Evolutionary conservation across 2,113 vertebrate species (phyloP), one percentile per base, ranked within the genome.

Genomic region (Sinocyclocheilus maitianheensis): DNA sequence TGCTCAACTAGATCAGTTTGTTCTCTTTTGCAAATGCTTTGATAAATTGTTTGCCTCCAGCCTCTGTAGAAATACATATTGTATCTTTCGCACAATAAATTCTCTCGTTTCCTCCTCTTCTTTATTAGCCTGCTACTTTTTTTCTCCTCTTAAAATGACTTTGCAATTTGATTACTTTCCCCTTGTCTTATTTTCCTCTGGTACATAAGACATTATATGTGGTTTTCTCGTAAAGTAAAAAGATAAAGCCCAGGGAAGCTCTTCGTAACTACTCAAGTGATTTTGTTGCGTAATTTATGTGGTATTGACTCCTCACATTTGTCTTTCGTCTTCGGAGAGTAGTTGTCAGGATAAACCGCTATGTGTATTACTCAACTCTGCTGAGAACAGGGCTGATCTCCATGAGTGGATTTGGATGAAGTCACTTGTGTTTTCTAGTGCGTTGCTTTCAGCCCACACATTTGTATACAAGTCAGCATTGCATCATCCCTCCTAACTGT

Each of bases 161-260:
- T 30, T 81, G 77, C 83, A 89, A 86, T 84, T 86, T 84, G 76
- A 87, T 67, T 13, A 67, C 87, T 62, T 86, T 22, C 18, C 67
- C 75, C 10, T 43, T 84, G 76, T 86, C 62, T 67, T 67, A 63
- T 72, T 75, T 67, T 80, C 26, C 79, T 65, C 30, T 24, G 26
- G 24, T 34, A 67, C 20, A 24, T 10, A 11, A 3, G 58, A 80
- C 53, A 60, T 80, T 80, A 63, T 46, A 46, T 65, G 22, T 63
- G 78, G 11, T 63, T 40, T 78, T 79, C 34, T 40, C 3, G 0
- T 71, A 40, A 40, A 58, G 67, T 48, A 48, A 48, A 81, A 53
- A 67, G n/a, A 81, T 18, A 18, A 24, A 46, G 78, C 12, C 60
- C 22, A 63, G 60, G 40, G 13, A 43, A 80, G 34, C 20, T 79